Percentiles rank a stretch among this genome's conserved stretches.
Evolutionary conservation across 2,888 invertebrate genomes (phyloP).

Genomic region (Argyresthia albistria): DNA sequence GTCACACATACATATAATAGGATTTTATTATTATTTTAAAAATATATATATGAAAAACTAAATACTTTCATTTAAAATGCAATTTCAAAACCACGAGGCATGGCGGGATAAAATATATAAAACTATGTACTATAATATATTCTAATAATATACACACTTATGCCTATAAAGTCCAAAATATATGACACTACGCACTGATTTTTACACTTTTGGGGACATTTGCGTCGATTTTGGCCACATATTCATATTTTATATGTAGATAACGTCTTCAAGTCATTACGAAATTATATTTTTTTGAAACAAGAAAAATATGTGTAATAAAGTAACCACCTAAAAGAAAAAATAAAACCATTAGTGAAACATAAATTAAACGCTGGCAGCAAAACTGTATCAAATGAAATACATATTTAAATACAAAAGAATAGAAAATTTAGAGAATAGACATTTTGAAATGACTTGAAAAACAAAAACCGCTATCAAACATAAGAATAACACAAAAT

Average conservation of each 20-base stretch:
- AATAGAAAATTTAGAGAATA: not conserved
- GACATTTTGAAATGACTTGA: not conserved
- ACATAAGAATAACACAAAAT: not conserved
- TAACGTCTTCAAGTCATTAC: not conserved
- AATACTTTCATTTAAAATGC: constrained; percentile 2
- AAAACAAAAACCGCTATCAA: not conserved
- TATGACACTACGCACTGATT: constrained; percentile 46
- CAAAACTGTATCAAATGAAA: not conserved
- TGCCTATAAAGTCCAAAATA: constrained; percentile 29
- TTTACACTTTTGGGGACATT: constrained; percentile 6
- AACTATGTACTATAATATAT: constrained; percentile 31
- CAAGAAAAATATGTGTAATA: not conserved
- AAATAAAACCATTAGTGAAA: not conserved
- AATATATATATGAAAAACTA: not conserved
- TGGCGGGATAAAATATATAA: constrained; percentile 20
- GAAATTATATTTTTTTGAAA: not conserved
- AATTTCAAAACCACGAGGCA: not conserved
- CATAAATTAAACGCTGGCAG: too few relatives aligned
- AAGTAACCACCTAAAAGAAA: not conserved
- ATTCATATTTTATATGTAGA: not conserved
- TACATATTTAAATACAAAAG: not conserved
- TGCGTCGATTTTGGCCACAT: constrained; percentile 2
- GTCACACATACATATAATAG: not conserved
- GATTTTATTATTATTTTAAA: not conserved
- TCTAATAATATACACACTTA: constrained; percentile 47